Percentiles rank a stretch among this genome's conserved stretches.
Conservation (phyloP, 2,113 vertebrate genomes). For the Struthidea cinerea region DNA sequence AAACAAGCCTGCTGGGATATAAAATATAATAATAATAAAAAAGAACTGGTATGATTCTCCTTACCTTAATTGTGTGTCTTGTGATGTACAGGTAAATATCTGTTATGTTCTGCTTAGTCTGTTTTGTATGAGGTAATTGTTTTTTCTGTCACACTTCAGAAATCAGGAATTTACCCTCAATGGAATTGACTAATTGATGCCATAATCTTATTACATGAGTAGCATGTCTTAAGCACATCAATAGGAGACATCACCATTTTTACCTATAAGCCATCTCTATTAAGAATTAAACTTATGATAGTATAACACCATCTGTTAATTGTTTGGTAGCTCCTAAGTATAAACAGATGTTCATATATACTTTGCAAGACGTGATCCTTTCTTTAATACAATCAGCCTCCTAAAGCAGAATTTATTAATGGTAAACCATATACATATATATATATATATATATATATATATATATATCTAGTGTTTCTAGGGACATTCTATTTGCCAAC, state of each 20-base stretch:
- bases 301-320: neutral
- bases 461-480: neutral
- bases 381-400: neutral
- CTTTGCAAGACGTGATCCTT: neutral
- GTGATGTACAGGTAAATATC: neutral
- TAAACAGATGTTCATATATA: neutral
- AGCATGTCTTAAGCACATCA: neutral
- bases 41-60: neutral
- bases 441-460: no score
- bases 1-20: neutral
- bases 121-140: neutral
- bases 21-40: neutral
- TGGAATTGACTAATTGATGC: neutral
- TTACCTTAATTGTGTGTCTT: neutral
- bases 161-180: neutral
- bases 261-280: neutral
- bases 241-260: neutral
- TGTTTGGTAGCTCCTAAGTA: neutral
- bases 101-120: neutral
- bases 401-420: neutral
- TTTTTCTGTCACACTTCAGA: neutral
- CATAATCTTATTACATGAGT: neutral
- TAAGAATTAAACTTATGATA: neutral
- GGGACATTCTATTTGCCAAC: neutral
- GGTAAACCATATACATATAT: neutral